Conservation (phyloP, 2,888 invertebrate species). For the Polyommatus icarus region DNA sequence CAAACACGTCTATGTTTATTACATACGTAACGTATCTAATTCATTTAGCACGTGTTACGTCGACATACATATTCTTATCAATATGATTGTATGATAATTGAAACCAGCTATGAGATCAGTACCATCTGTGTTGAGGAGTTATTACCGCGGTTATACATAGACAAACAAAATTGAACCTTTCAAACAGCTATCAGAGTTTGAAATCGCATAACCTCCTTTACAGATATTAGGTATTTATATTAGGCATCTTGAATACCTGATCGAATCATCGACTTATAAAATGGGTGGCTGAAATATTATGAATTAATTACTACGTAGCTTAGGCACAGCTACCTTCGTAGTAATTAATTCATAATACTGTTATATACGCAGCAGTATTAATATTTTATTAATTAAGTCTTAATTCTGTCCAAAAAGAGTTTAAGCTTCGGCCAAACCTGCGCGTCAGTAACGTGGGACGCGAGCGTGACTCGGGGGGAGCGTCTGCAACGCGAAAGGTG, state of each 20-base stretch:
- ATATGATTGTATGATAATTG: slow-evolving; percentile 5
- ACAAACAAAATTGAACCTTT: background rate
- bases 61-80: background rate
- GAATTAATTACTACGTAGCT: too few species aligned
- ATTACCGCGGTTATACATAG: background rate
- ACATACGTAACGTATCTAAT: slow-evolving; percentile 22
- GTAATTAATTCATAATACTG: too few species aligned
- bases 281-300: background rate
- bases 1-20: slow-evolving; percentile 2
- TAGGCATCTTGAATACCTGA: background rate
- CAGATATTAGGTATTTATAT: background rate
- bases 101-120: background rate
- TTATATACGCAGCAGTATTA: too few species aligned
- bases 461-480: too few species aligned
- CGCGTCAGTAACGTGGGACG: too few species aligned
- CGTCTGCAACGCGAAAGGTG: too few species aligned
- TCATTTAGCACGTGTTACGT: slow-evolving; percentile 18
- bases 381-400: too few species aligned
- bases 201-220: background rate
- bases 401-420: too few species aligned
- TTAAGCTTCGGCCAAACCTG: too few species aligned
- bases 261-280: background rate
- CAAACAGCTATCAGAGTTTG: background rate
- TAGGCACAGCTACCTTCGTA: background rate
- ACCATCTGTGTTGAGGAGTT: background rate